Evolutionary conservation across 2,113 vertebrate species (phyloP), one percentile per base, ranked within the genome.

Genomic region (Daubentonia madagascariensis): DNA sequence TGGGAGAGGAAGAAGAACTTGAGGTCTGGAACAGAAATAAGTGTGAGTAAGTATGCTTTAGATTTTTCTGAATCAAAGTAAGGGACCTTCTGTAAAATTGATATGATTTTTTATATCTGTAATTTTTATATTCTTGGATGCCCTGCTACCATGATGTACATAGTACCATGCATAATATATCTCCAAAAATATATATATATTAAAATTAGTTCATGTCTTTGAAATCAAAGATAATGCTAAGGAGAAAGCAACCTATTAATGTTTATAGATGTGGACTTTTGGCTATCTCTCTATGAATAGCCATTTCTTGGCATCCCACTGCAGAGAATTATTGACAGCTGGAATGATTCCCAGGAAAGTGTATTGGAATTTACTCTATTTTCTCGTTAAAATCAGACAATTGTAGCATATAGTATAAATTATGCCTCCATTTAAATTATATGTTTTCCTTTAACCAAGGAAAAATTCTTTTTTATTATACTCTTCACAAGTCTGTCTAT

Each of bases 381-480:
- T 98, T 98, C 75, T 97, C 91, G 96, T 98, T 94, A 96, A 98
- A 98, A 89, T 98, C 96, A 98, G 96, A 83, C 89, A 97, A 94
- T 93, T 80, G 52, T 94, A 98, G 92, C 89, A 17, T 94, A 86
- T 96, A 85, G 48, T 95, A 97, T 97, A 98, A 98, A 98, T 97
- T 97, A 96, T 28, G 16, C 84, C 93, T 98, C 90, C 52, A 63
- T 92, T 95, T 97, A 98, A 98, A 89, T 83, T 98, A 79, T 80
- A 96, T 85, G 97, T 94, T 98, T 98, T 98, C 87, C 97, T 98
- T 98, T 98, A 98, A 98, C 88, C 84, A 94, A 97, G 57, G 57
- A 97, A 96, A 95, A 98, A 92, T 72, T 98, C 92, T 96, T 88
- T 97, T 98, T 95, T 97, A 67, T 94, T 96, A 72, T 96, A 75